Conservation (phyloP, 2,888 invertebrate species). For the Latrodectus hesperus region DNA sequence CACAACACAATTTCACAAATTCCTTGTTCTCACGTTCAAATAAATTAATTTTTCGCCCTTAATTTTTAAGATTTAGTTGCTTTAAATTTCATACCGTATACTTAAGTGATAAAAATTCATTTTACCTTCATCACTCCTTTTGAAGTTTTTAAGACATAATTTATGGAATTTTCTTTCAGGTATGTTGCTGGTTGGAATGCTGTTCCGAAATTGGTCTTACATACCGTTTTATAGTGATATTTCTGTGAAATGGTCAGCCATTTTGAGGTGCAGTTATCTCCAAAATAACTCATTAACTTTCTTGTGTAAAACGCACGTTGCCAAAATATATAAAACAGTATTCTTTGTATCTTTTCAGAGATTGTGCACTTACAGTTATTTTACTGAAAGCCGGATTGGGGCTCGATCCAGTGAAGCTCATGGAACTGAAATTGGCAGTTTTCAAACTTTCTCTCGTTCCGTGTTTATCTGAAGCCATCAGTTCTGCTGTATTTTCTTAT, state of each 20-base stretch:
- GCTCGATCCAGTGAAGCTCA: constrained; percentile 65
- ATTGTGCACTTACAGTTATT: constrained; percentile 66
- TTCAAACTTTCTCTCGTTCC: constrained; percentile 69
- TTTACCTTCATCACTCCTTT: no score
- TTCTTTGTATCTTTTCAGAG: constrained; percentile 28
- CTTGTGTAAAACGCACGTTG: not conserved
- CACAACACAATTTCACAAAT: no score
- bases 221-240: constrained; percentile 23
- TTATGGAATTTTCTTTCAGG: constrained; percentile 26
- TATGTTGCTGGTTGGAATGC: constrained; percentile 68
- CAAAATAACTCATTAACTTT: not conserved
- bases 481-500: constrained; percentile 51
- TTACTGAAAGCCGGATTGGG: constrained; percentile 70
- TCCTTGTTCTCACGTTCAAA: no score
- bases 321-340: not conserved
- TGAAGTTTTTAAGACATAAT: no score
- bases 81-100: no score
- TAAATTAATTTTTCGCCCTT: no score
- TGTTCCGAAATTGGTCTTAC: constrained; percentile 51
- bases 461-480: constrained; percentile 68
- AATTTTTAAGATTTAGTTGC: no score
- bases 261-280: constrained; percentile 23
- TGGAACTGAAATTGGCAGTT: constrained; percentile 46
- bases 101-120: no score
- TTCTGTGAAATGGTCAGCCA: constrained; percentile 34